phyloP scores from a whole-genome alignment of 2,113 vertebrate species.

The Phrynosoma platyrhinos region DNA sequence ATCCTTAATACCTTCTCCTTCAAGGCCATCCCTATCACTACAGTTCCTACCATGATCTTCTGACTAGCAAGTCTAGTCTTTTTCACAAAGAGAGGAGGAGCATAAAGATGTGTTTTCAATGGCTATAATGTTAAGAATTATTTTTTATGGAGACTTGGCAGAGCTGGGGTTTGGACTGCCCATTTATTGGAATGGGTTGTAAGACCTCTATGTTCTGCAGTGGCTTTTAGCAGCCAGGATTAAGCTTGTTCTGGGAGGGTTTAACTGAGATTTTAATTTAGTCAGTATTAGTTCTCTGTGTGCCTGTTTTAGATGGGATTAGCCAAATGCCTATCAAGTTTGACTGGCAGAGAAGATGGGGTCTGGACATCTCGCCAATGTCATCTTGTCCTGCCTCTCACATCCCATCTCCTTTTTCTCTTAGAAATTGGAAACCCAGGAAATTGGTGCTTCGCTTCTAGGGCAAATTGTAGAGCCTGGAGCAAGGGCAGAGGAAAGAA shows the following conservation, averaged over 20 bases:
- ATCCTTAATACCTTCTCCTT: too few species aligned
- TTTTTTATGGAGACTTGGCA: conserved; percentile 14
- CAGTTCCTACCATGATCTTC: background rate
- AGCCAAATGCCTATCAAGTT: background rate
- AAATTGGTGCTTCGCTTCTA: background rate
- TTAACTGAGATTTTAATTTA: conserved; percentile 11
- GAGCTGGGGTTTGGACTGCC: too few species aligned
- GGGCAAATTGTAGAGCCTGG: too few species aligned
- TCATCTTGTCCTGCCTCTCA: background rate
- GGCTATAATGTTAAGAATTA: background rate
- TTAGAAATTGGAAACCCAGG: background rate
- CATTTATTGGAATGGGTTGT: background rate
- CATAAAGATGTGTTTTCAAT: background rate
- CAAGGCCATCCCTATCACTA: background rate
- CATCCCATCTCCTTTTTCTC: background rate
- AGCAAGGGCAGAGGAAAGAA: too few species aligned
- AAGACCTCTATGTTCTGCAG: background rate
- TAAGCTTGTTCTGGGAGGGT: background rate
- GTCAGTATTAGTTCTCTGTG: background rate
- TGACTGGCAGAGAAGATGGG: background rate
- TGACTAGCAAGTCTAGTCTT: too few species aligned
- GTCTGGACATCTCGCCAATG: too few species aligned
- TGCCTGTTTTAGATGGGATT: background rate
- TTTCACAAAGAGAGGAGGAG: too few species aligned
- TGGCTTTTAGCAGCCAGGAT: background rate